Evolutionary conservation across 1,140 invertebrate genomes (phyloP).

Genomic region (Drosophila ercepeae): DNA sequence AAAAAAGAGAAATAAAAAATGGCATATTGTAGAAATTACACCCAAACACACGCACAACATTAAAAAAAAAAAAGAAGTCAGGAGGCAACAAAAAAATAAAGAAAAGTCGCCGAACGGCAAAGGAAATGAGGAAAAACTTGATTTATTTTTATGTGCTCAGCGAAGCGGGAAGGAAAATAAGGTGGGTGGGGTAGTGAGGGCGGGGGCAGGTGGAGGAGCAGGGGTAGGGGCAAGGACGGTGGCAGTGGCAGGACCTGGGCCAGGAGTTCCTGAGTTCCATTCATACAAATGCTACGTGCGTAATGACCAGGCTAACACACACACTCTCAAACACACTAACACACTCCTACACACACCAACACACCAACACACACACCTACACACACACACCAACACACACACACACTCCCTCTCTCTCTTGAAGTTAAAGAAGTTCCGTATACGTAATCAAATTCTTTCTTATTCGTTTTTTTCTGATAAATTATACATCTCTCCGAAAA

Average conservation of each 20-base stretch:
- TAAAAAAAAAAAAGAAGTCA: slow-evolving; percentile 13
- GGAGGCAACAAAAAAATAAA: too few species aligned
- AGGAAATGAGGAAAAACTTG: slow-evolving; percentile 81
- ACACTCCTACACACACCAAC: slow-evolving; percentile 44
- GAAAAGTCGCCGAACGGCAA: slow-evolving; percentile 52
- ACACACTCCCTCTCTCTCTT: slow-evolving; percentile 46
- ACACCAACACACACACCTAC: slow-evolving; percentile 51
- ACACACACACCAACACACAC: slow-evolving; percentile 51
- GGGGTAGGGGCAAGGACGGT: too few species aligned
- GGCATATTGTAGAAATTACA: slow-evolving; percentile 46
- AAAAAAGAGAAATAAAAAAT: slow-evolving; percentile 45
- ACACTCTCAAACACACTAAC: slow-evolving; percentile 45
- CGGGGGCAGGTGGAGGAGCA: background rate
- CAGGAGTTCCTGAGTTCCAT: slow-evolving; percentile 40
- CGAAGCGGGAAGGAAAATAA: slow-evolving; percentile 47
- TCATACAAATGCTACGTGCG: slow-evolving; percentile 79
- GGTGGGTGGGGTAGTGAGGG: background rate
- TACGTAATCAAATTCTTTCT: slow-evolving; percentile 72
- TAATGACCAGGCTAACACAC: slow-evolving; percentile 69
- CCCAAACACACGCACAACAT: slow-evolving; percentile 15
- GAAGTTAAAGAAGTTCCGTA: slow-evolving; percentile 76
- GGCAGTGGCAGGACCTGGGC: too few species aligned
- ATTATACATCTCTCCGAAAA: slow-evolving; percentile 57
- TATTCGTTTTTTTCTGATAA: slow-evolving; percentile 46
- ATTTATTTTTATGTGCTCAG: slow-evolving; percentile 80